A percentile compares a stretch with the other conserved stretches of the same genome.
Evolutionary conservation across 2,888 invertebrate species (phyloP).

Genomic region (Himalopsyche kuldschensis): DNA sequence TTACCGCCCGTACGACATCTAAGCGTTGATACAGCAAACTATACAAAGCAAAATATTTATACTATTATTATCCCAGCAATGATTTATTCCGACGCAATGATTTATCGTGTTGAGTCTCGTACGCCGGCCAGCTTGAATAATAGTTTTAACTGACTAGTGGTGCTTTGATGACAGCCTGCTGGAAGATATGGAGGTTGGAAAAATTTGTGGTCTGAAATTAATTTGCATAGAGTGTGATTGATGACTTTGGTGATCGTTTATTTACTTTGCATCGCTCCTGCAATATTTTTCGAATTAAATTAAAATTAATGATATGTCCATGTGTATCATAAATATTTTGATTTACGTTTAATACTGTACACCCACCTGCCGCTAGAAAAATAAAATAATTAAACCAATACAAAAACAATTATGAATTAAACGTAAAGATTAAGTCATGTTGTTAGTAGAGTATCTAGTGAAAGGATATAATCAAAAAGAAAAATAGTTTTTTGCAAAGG

Average conservation of each 20-base stretch:
- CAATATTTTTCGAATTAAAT: not conserved
- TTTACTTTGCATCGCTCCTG: not conserved
- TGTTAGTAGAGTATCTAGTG: too few species aligned
- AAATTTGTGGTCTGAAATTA: not conserved
- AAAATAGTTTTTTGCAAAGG: too few species aligned
- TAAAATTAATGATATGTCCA: too few species aligned
- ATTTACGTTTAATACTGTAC: too few species aligned
- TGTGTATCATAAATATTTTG: too few species aligned
- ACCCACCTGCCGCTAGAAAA: too few species aligned
- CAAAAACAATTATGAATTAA: too few species aligned
- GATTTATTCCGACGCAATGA: not conserved
- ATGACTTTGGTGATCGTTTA: not conserved
- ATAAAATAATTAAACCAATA: too few species aligned
- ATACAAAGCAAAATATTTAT: not conserved
- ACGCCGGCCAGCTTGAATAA: not conserved
- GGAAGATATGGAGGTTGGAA: not conserved
- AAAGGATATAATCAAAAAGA: too few species aligned
- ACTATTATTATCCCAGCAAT: not conserved
- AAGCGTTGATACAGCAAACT: not conserved
- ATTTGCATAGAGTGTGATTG: not conserved
- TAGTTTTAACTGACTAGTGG: not conserved
- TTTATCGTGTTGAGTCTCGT: not conserved
- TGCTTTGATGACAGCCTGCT: not conserved
- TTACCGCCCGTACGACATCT: not conserved
- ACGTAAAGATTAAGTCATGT: too few species aligned